phyloP scores from a whole-genome alignment of 2,888 invertebrate species.

The Agrotis ipsilon region DNA sequence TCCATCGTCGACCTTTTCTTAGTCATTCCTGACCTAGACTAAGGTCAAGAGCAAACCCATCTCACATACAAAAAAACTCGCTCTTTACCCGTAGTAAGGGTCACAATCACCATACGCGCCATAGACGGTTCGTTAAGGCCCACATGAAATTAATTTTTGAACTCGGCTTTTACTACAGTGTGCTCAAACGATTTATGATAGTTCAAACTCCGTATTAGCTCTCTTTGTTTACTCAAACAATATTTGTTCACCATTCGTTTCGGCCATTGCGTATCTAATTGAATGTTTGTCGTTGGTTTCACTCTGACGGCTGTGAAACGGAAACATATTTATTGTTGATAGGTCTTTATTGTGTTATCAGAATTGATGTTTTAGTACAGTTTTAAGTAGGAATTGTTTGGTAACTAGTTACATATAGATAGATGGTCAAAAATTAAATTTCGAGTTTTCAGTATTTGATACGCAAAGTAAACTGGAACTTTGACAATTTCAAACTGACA shows the following conservation, averaged over 20 bases:
- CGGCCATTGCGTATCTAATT: slow-evolving; percentile 17
- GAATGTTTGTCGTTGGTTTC: slow-evolving; percentile 17
- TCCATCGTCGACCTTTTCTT: too few relatives aligned
- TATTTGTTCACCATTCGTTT: slow-evolving; percentile 42
- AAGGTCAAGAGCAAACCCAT: too few relatives aligned
- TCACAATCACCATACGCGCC: slow-evolving; percentile 29
- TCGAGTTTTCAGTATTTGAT: too few relatives aligned
- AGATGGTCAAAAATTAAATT: too few relatives aligned
- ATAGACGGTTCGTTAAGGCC: slow-evolving; percentile 44
- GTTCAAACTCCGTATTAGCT: slow-evolving; percentile 32
- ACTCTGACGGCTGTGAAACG: slow-evolving; percentile 1
- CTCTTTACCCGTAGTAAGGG: slow-evolving; percentile 33
- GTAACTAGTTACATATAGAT: too few relatives aligned
- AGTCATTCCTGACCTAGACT: too few relatives aligned
- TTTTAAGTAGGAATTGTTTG: background rate
- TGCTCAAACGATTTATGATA: slow-evolving; percentile 54
- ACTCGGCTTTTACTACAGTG: slow-evolving; percentile 22
- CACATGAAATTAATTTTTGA: slow-evolving; percentile 64
- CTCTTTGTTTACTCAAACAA: slow-evolving; percentile 27
- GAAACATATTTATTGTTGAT: slow-evolving; percentile 7
- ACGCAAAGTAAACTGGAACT: too few relatives aligned
- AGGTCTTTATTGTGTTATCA: background rate
- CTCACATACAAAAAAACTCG: too few relatives aligned
- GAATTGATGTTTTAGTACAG: background rate
- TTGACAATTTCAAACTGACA: too few relatives aligned